These are phyloP conservation scores for Vanessa cardui DNA, from an alignment of 2,888 invertebrate genomes.

Conservation along the genomic window DNA sequence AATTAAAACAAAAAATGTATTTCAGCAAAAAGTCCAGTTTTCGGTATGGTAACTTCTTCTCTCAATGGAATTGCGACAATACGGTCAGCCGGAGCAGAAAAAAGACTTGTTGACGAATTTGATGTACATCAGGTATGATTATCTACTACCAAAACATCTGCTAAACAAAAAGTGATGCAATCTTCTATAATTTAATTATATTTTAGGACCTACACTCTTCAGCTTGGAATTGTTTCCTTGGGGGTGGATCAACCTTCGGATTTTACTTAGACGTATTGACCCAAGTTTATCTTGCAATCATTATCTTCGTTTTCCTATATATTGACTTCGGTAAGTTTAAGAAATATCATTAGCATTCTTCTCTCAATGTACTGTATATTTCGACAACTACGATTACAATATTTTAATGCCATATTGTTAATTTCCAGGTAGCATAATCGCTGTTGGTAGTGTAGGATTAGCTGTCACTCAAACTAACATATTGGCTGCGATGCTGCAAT, in stretches of 20 bases:
- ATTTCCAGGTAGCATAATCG: constrained; percentile 58
- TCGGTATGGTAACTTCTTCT: constrained; percentile 89
- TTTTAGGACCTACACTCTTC: constrained; percentile 85
- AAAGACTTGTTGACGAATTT: constrained; percentile 84
- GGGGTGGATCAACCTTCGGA: constrained; percentile 85
- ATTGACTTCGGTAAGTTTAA: constrained; percentile 68
- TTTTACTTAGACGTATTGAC: constrained; percentile 86
- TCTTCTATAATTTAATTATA: background rate
- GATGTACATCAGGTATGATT: constrained; percentile 78
- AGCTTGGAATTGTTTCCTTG: constrained; percentile 86
- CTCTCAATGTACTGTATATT: too few relatives aligned
- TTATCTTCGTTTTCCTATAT: constrained; percentile 86
- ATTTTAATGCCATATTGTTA: background rate
- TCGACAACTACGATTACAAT: too few relatives aligned
- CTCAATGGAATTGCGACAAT: constrained; percentile 89
- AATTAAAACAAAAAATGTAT: background rate
- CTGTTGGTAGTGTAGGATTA: constrained; percentile 84
- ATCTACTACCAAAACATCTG: background rate
- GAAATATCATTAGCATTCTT: background rate
- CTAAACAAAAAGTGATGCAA: background rate
- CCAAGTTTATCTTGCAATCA: constrained; percentile 83
- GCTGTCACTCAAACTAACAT: constrained; percentile 86
- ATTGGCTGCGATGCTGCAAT: constrained; percentile 85
- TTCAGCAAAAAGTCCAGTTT: constrained; percentile 90
- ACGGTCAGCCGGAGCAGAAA: constrained; percentile 86